Percentiles rank a stretch among this genome's conserved stretches.
Evolutionary conservation across 2,888 invertebrate genomes (phyloP).

Genomic region (Trachelus iudaicus): DNA sequence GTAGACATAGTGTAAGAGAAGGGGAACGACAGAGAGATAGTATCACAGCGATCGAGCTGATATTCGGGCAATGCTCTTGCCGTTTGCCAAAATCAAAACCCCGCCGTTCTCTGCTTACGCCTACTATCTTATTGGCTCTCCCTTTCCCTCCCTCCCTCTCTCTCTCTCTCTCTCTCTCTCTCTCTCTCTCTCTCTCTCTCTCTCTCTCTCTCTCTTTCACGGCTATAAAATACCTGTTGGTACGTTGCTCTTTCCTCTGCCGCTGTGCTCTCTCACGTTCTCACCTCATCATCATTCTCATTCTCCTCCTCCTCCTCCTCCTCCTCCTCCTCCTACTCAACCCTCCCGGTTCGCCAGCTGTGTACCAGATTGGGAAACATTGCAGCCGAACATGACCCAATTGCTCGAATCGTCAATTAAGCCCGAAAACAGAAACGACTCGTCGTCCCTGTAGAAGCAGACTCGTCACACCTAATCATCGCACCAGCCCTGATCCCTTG

Average conservation of each 20-base stretch:
- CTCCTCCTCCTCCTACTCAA: too few relatives aligned
- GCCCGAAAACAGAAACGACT: background rate
- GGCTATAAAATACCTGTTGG: background rate
- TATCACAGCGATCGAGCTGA: constrained; percentile 18
- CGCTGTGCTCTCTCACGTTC: background rate
- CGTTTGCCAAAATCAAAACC: constrained; percentile 17
- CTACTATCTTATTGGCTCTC: background rate
- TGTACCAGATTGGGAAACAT: constrained; percentile 16
- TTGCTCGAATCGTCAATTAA: constrained; percentile 7
- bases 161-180: too few relatives aligned
- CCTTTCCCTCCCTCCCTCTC: background rate
- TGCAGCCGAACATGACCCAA: constrained; percentile 19
- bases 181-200: background rate
- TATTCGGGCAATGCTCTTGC: constrained; percentile 17
- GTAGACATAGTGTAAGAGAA: background rate
- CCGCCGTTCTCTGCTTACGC: background rate
- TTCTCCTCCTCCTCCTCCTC: background rate
- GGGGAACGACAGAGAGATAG: background rate
- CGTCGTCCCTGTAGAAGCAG: too few relatives aligned
- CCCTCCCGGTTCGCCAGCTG: background rate
- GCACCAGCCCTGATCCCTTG: too few relatives aligned
- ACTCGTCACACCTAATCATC: too few relatives aligned
- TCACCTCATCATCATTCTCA: background rate
- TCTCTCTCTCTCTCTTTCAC: background rate
- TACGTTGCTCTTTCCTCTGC: background rate